Evolutionary conservation across 2,113 vertebrate species (phyloP), one percentile per base, ranked within the genome.

Genomic region (Apus apus): DNA sequence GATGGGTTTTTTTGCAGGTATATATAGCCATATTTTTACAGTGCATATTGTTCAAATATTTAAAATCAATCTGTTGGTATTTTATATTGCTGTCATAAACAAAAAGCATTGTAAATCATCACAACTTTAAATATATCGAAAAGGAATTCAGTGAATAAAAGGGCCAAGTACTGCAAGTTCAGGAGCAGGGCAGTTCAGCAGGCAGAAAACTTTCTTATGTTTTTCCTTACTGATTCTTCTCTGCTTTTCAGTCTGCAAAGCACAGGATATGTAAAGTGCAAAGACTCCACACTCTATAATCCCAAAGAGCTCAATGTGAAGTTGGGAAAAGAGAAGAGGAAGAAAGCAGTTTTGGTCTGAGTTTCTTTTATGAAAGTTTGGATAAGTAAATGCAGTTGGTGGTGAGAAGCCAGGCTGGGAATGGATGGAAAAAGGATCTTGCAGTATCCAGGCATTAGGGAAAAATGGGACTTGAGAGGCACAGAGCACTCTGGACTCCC

Each of bases 101-200:
- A 73, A 64, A 73, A 86, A 74, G 15, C 23, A 9, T 19, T 68
- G 30, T 40, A 90, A 83, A 73, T 77, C 32, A 60, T 18, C 30
- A 5, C 38, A 58, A 6, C 19, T 48, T 74, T 4, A 54, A 68
- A n/a, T 27, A 3, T 0, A 1, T 23, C 43, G 34, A 43, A n/a
- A 23, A 75, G 13, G 5, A 85, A 27, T 70, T 71, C 15, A 3
- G 48, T 36, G 61, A 64, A 19, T 67, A 22, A 40, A 79, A 71
- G 73, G 25, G 11, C 32, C 34, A 64, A 56, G 9, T 18, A 6
- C 15, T 70, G 87, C 51, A 29, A 21, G 60, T 8, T 14, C 6
- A 48, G 34, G 53, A 38, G 81, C 46, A 17, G 80, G 30, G 65
- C 87, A 82, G 66, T 23, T 66, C 45, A 82, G 62, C 73, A 89